Evolutionary conservation across 92 coral and sea anemone genomes (phyloP), one percentile per base, ranked within the genome.

Genomic region (Porites cylindrica): DNA sequence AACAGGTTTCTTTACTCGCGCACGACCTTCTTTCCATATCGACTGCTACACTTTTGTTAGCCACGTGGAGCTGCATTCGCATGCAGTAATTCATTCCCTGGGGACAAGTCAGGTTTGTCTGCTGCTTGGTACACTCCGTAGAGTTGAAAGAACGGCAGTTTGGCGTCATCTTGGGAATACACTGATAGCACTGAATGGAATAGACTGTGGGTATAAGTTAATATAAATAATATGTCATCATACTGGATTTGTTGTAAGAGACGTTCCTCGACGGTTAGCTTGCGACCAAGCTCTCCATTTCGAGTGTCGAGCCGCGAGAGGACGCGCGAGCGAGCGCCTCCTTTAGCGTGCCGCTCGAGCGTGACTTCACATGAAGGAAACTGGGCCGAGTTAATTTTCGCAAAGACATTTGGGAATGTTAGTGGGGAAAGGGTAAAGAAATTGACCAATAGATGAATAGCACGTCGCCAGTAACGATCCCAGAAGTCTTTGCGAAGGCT

Each of bases 101-200:
- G 12, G 81, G 81, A 29, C 81, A 77, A 8, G 19, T 29, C 53
- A 18, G 5, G 18, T 5, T 77, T 1, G 24, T 77, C 56, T 77
- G 81, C 14, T 77, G 23, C 9, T 16, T 32, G 50, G 4, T 14
- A 53, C 81, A 77, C 69, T 77, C 51, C 26, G 59, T 2, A 29
- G 81, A 2, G 66, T 20, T 77, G 6, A 51, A 29, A 2, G 67
- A 77, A 6, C 16, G 4, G n/a, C 69, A 59, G 13, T 10, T 26
- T 50, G 26, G 4, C 18, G 4, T 24, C 53, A 21, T 56, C 20
- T 26, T 2, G 1, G 81, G 81, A 60, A 77, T 50, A 58, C 81
- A 77, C 56, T 77, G 81, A 51, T 77, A 77, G 32, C 81, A 77
- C 19, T 29, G 21, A 23, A 77, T 77, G 7, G 81, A 77, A 18